Evolutionary conservation across 2,797 vertebrate species (phyloP), one percentile per base, ranked within the genome.

Genomic region (Dendrocincla fuliginosa): DNA sequence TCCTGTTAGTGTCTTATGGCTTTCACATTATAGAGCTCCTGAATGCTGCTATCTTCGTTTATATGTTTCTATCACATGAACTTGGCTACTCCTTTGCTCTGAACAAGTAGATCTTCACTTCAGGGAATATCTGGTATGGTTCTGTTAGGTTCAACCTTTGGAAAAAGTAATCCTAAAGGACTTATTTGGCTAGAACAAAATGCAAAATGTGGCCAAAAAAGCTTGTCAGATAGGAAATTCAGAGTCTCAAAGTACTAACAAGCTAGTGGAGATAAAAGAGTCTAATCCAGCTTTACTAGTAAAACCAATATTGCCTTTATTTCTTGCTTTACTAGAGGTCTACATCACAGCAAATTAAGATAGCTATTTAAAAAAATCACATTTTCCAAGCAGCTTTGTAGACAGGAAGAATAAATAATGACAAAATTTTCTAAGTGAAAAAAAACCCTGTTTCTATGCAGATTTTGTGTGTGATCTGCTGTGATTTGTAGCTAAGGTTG

Each of bases 141-240:
- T 89, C 33, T 84, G 23, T 68, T 57, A 84, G 27, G n/a, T n/a
- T 95, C 50, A 74, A 20, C 70, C 87, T 94, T 91, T 52, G 65
- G 47, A 94, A 95, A 96, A 87, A 49, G 22, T 52, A 90, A 86
- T 79, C 56, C 42, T 90, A 64, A 91, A 94, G 15, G 63, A 86
- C 14, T 81, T 85, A 81, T 64, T 94, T 55, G 61, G 35, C 19
- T 67, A 95, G 23, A 84, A 70, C 3, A 50, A 78, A 84, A 20
- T 49, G 37, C 33, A 81, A 84, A 88, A 73, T 73, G 90, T 0
- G 5, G 28, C 33, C 83, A 96, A 57, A 85, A 93, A 74, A 94
- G 55, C 37, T 0, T 65, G 28, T 74, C 46, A 95, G 33, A 60
- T 33, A 12, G 39, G 11, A 96, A 94, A 92, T 79, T 61, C 42